Base-by-base conservation (phyloP, 2,888 invertebrate genomes). In the Crepidodera aurea region DNA sequence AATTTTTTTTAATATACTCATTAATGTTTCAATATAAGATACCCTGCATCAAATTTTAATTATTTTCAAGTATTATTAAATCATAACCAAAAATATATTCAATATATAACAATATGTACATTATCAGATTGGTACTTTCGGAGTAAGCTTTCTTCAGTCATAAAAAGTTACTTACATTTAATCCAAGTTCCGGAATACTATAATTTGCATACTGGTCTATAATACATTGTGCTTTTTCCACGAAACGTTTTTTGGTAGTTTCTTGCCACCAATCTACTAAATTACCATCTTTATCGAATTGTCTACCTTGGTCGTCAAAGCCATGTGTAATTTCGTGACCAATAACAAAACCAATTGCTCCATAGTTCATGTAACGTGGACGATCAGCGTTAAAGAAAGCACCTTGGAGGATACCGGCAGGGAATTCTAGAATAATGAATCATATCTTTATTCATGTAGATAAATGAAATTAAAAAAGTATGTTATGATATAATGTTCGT, bases 161-260 rank as follows among this genome's bases (percentile, higher is more conserved):
- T n/a, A n/a, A n/a, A n/a, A n/a, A n/a, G n/a, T n/a, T 32, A 78
- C 83, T 82, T 83, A 92, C 92, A 77, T 90, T 89, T 64, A 94
- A 79, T 50, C 85, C 86, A 1, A 93, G 88, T 80, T 90, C 89
- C 27, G 87, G 86, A 2, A 92, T 92, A 0, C 91, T 91, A 78
- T 91, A 97, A 81, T 96, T 95, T 60, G 92, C 92, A 77, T 97
- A 97, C 79, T 97, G 97, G 69, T 95, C 87, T 70, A 96, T 94
- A 73, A 97, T 94, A 78, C 97, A 97, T 74, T 90, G 88, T 0
- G 96, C 92, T 76, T 90, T 92, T 68, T 91, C 86, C 55, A 94
- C 83, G 79, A 94, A 97, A 15, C 89, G 88, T 68, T 88, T 86
- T 74, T 94, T 92, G 0, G 96, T 96, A 66, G 85, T 84, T 51